phyloP scores from a whole-genome alignment of 2,797 vertebrate genomes.

The Karalla daura region DNA sequence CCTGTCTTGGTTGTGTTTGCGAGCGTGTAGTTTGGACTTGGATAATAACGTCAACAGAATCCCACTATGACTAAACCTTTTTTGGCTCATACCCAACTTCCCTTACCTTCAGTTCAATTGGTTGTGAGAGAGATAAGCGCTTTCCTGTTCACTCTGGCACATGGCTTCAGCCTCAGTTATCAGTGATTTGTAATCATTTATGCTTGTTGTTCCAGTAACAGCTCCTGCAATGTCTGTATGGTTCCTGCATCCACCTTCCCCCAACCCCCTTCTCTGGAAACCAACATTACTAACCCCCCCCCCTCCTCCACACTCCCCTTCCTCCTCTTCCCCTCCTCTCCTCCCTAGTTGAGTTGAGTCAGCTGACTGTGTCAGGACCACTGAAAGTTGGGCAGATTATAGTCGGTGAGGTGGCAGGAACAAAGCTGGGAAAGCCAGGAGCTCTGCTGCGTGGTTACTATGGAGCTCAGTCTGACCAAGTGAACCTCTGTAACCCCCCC shows the following conservation, averaged over 20 bases:
- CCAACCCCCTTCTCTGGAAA: slow-evolving; percentile 45
- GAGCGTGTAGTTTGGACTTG: slow-evolving; percentile 10
- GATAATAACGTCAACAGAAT: neutral
- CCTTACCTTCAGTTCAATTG: neutral
- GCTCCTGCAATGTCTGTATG: neutral
- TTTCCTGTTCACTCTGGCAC: neutral
- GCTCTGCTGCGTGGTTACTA: slow-evolving; percentile 57
- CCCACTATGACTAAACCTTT: slow-evolving; percentile 28
- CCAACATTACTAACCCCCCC: slow-evolving; percentile 41
- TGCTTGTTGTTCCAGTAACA: neutral
- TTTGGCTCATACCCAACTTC: neutral
- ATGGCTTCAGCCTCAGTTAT: neutral
- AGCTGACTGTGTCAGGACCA: slow-evolving; percentile 60
- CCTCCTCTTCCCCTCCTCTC: no score
- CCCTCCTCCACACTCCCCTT: no score
- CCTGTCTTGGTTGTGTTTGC: no score
- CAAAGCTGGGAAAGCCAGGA: slow-evolving; percentile 67
- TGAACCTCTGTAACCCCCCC: slow-evolving; percentile 63
- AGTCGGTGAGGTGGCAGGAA: slow-evolving; percentile 61
- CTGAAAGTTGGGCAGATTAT: slow-evolving; percentile 55
- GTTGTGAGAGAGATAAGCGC: neutral
- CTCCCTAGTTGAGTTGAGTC: slow-evolving; percentile 52
- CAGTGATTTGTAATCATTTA: neutral
- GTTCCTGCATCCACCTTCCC: slow-evolving; percentile 11
- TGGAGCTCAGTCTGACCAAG: slow-evolving; percentile 58